A percentile compares a stretch with the other conserved stretches of the same genome.
Conservation (phyloP, 2,888 invertebrate species). For the Vannuccia rotundouncinata region DNA sequence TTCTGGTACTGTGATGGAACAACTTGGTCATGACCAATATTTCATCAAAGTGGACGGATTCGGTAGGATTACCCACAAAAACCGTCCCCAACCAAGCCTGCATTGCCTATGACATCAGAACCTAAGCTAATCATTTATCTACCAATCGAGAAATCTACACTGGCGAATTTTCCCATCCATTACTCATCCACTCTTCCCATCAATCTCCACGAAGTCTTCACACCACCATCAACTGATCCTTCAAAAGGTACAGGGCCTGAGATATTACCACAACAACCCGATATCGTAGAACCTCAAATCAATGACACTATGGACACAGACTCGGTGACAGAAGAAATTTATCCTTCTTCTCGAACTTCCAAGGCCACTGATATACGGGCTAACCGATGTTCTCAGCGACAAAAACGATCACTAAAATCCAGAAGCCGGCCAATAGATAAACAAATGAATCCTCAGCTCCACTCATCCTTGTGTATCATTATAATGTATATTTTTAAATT, state of each 20-base stretch:
- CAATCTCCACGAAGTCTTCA: not conserved
- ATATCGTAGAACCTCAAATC: not conserved
- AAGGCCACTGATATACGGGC: not conserved
- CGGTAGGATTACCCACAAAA: not conserved
- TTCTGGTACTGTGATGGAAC: not conserved
- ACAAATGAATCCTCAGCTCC: not conserved
- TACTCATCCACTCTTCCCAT: not conserved
- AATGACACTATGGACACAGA: not conserved
- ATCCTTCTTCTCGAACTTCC: not conserved
- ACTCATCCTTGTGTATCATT: not conserved
- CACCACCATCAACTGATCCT: not conserved
- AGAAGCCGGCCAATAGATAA: not conserved
- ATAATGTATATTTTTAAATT: too few species aligned
- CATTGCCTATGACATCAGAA: not conserved
- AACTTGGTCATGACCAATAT: not conserved
- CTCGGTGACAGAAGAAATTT: not conserved
- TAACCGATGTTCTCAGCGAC: not conserved
- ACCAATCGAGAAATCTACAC: not conserved
- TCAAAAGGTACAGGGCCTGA: not conserved
- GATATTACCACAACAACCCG: not conserved
- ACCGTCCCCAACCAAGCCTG: not conserved
- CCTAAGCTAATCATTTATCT: not conserved
- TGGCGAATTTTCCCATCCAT: not conserved
- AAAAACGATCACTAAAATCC: not conserved
- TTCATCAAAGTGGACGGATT: slow-evolving; percentile 13